phyloP scores from a whole-genome alignment of 1,140 invertebrate genomes.

The Ladona fulva region DNA sequence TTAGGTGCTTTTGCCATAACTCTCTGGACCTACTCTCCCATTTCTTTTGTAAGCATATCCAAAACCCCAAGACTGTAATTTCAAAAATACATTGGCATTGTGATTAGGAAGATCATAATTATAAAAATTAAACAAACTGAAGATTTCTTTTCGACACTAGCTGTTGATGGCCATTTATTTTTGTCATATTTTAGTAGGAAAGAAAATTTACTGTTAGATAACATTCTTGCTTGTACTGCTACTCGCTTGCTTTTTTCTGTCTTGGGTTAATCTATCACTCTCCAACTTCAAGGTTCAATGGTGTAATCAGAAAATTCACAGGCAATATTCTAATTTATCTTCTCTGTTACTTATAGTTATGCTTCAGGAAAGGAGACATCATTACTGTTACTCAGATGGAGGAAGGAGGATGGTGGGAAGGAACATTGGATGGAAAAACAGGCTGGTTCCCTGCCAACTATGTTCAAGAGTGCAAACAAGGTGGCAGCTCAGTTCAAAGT shows the following conservation, averaged over 20 bases:
- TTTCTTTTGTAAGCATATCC: no score
- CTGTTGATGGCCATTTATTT: neutral
- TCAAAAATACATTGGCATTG: no score
- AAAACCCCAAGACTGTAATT: no score
- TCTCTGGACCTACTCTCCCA: no score
- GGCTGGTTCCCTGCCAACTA: constrained; percentile 99
- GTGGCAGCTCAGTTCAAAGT: neutral
- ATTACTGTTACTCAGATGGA: constrained; percentile 89
- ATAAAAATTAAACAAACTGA: no score
- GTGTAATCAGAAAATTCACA: neutral
- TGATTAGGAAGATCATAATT: no score
- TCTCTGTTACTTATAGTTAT: constrained; percentile 54
- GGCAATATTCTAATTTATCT: constrained; percentile 18
- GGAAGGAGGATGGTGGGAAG: constrained; percentile 97
- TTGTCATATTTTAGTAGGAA: neutral
- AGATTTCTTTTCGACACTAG: no score
- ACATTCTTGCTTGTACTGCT: neutral
- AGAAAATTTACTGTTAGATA: neutral
- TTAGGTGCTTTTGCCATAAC: no score
- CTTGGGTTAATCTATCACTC: neutral
- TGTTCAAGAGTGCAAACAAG: constrained; percentile 73
- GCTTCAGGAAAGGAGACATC: constrained; percentile 91
- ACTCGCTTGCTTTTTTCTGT: neutral
- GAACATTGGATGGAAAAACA: constrained; percentile 84
- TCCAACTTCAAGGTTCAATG: neutral